Percentiles rank a stretch among this genome's conserved stretches.
Evolutionary conservation across 2,888 invertebrate species (phyloP).

Genomic region (Heterodera filipjevi): DNA sequence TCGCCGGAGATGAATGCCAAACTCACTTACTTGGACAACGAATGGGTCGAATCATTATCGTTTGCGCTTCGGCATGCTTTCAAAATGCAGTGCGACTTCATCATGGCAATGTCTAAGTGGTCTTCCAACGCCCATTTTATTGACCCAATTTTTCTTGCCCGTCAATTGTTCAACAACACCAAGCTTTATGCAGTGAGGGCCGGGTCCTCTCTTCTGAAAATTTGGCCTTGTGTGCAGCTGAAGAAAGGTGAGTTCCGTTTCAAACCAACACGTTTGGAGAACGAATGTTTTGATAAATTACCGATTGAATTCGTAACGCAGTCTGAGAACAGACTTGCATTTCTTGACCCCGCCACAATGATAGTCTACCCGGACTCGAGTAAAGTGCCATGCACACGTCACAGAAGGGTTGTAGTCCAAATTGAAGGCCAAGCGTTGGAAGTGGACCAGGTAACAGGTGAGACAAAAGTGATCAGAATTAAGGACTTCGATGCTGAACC

Average conservation of each 20-base stretch:
- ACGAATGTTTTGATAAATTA: constrained; percentile 7
- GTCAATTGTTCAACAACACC: neutral
- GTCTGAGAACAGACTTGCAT: neutral
- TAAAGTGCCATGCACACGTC: neutral
- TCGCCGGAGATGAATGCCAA: constrained; percentile 6
- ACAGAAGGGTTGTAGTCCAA: neutral
- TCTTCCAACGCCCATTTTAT: neutral
- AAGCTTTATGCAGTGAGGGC: neutral
- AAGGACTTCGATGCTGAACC: neutral
- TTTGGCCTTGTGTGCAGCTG: constrained; percentile 14
- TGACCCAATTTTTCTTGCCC: neutral
- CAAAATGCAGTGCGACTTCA: neutral
- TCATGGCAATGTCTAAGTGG: neutral
- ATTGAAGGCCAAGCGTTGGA: neutral
- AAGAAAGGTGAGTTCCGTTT: constrained; percentile 7
- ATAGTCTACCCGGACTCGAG: neutral
- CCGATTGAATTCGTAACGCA: constrained; percentile 5
- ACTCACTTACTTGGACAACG: constrained; percentile 11
- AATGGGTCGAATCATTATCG: neutral
- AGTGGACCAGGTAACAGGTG: neutral
- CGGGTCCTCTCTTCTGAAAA: neutral
- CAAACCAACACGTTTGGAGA: neutral
- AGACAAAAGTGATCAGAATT: neutral
- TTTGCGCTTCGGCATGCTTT: neutral
- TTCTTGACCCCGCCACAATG: constrained; percentile 8